Evolutionary conservation across 2,797 vertebrate species (phyloP).

Genomic region (Graptemys geographica): DNA sequence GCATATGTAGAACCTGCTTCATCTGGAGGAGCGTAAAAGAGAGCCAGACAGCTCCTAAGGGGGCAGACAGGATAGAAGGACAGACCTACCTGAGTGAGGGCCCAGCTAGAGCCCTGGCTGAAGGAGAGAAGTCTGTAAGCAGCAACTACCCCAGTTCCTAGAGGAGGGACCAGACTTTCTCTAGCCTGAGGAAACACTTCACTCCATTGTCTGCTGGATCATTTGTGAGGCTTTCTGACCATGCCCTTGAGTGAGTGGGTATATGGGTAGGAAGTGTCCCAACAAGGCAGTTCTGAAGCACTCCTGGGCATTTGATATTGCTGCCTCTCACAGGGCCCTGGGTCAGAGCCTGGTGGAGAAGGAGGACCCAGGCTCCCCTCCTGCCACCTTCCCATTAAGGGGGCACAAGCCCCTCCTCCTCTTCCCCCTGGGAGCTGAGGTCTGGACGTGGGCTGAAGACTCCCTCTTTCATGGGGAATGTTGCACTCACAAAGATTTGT

Average conservation of each 20-base stretch:
- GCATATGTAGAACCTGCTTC: not conserved
- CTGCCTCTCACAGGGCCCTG: not conserved
- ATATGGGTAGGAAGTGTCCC: not conserved
- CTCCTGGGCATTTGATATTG: not conserved
- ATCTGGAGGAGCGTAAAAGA: not conserved
- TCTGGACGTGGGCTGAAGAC: not conserved
- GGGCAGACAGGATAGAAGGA: not conserved
- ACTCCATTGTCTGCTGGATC: not conserved
- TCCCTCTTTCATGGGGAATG: not conserved
- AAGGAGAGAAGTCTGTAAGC: not conserved
- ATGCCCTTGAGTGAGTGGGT: not conserved
- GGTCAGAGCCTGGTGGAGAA: not conserved
- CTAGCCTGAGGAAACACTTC: not conserved
- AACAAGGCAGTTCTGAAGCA: not conserved
- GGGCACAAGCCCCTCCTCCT: no score
- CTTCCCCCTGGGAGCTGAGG: not conserved
- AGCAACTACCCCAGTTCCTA: not conserved
- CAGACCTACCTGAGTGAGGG: not conserved
- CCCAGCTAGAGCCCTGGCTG: not conserved
- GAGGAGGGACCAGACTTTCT: not conserved
- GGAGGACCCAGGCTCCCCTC: not conserved
- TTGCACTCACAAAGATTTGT: not conserved
- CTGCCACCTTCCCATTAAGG: not conserved
- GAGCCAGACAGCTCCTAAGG: not conserved
- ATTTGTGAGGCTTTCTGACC: not conserved